phyloP scores from a whole-genome alignment of 23 tunicate species.

The Halocynthia aurantium region DNA sequence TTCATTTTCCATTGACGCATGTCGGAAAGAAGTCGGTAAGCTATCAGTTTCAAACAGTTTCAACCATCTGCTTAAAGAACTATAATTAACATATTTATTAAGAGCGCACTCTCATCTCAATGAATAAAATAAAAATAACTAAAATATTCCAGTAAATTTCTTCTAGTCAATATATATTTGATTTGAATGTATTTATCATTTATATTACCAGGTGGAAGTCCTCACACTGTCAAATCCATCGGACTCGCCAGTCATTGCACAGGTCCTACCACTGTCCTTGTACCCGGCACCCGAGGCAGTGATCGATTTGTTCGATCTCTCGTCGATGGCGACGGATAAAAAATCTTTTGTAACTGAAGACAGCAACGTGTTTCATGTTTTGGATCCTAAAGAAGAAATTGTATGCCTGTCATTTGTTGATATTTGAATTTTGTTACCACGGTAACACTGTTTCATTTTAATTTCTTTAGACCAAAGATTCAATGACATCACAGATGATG shows the following conservation, averaged over 20 bases:
- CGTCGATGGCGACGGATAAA: constrained; percentile 1
- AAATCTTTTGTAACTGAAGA: constrained; percentile 9
- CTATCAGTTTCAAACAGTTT: too few species aligned
- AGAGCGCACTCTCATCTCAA: too few species aligned
- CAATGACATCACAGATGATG: constrained; percentile 60
- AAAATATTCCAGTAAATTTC: too few species aligned
- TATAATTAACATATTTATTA: too few species aligned
- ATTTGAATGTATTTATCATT: too few species aligned
- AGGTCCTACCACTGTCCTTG: constrained; percentile 58
- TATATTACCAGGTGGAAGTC: constrained; percentile 2
- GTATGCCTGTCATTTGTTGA: not conserved
- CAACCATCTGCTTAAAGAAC: too few species aligned
- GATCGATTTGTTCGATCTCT: constrained; percentile 7
- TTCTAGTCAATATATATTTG: too few species aligned
- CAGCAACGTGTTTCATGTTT: constrained; percentile 9
- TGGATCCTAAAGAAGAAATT: constrained; percentile 15
- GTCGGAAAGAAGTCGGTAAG: constrained; percentile 69
- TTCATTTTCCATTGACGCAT: constrained; percentile 51
- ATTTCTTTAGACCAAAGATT: constrained; percentile 42
- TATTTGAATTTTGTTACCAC: not conserved
- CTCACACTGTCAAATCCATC: constrained; percentile 49
- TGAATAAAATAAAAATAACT: too few species aligned
- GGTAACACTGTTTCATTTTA: not conserved
- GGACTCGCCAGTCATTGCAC: constrained; percentile 60
- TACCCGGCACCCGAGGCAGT: constrained; percentile 71